Evolutionary conservation across 2,888 invertebrate species (phyloP).

Genomic region (Orthonevra nobilis): DNA sequence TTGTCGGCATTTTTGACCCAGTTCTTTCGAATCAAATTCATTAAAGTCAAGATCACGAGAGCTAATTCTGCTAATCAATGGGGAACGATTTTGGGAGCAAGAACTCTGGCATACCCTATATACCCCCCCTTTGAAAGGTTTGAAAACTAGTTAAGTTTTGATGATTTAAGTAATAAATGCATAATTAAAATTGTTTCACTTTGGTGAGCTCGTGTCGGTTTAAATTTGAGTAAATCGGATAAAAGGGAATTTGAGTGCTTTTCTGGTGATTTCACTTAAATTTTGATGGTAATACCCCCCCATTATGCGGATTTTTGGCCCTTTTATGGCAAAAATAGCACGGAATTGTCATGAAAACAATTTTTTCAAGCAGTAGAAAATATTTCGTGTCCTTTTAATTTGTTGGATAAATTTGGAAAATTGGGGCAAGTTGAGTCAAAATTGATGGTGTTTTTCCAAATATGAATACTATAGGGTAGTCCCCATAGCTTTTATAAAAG

Average conservation of each 20-base stretch:
- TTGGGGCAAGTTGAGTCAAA: neutral
- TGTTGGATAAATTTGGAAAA: neutral
- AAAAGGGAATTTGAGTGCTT: neutral
- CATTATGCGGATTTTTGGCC: constrained; percentile 18
- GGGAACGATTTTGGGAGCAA: constrained; percentile 24
- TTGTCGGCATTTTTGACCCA: constrained; percentile 52
- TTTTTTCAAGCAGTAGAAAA: neutral
- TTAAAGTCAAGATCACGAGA: constrained; percentile 21
- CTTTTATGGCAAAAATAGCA: neutral
- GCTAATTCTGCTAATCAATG: constrained; percentile 46
- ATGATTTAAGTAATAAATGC: constrained; percentile 9
- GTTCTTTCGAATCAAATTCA: constrained; percentile 14
- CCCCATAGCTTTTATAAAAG: neutral
- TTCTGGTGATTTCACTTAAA: constrained; percentile 17
- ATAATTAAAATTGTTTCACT: constrained; percentile 3
- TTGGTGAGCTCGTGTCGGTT: neutral
- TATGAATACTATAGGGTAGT: neutral
- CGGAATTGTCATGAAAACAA: neutral
- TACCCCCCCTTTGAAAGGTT: neutral
- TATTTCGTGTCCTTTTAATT: neutral
- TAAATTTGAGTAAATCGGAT: neutral
- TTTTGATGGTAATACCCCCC: constrained; percentile 40
- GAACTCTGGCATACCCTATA: constrained; percentile 11
- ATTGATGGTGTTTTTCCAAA: neutral
- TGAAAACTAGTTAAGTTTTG: constrained; percentile 20